Evolutionary conservation across 1,140 invertebrate genomes (phyloP), one percentile per base, ranked within the genome.

Genomic region (Drosophila carrolli): DNA sequence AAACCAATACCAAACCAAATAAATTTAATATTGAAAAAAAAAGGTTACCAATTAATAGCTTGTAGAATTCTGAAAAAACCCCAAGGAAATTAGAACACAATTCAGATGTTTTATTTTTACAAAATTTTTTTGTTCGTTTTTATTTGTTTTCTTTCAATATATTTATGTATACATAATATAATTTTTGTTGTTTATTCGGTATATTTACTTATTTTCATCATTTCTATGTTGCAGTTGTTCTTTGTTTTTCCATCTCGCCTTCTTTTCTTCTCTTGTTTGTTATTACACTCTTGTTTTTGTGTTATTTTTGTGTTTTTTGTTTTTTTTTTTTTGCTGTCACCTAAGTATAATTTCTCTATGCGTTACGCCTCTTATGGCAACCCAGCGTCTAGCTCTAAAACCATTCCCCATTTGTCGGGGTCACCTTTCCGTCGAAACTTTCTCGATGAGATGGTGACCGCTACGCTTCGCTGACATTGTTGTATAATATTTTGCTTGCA

Each of bases 151-250:
- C 81, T 65, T 91, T 91, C 82, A 91, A 91, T 91, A 91, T 91
- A 91, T 91, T 90, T 91, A 85, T 91, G 89, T 91, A 91, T 90
- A 90, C 89, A 91, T 91, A 86, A 91, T 91, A 91, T 86, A 90
- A 91, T 91, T 89, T 83, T 83, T 82, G 58, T 75, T 83, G 57
- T 76, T 88, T 85, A 58, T 79, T 82, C 80, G 59, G 62, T 84
- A 82, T 77, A 76, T 84, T 88, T 88, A 81, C 65, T 90, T 90
- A 74, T 88, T 62, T 88, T 68, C 77, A 70, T 85, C 78, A 82
- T 89, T 86, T 85, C 63, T 90, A 74, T 90, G 78, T 91, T 81
- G 82, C 78, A 83, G 72, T 80, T 88, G 82, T 85, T 86, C 56
- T 71, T 71, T 70, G 65, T 71, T 71, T 58, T 71, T 38, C 29